Evolutionary conservation across 2,113 vertebrate genomes (phyloP).

Genomic region (Tachuris rubrigastra): DNA sequence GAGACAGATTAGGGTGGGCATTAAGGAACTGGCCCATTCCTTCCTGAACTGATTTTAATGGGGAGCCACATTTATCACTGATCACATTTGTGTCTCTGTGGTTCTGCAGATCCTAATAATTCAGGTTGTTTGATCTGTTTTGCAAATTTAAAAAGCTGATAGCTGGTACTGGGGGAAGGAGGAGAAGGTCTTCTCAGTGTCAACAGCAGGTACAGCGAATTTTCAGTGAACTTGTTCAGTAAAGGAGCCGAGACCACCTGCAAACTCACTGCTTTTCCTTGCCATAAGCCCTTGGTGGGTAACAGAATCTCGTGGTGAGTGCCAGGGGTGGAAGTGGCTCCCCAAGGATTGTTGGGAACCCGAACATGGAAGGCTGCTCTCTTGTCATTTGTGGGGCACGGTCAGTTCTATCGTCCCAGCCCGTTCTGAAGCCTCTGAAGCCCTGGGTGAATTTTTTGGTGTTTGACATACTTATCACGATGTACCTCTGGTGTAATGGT

Average conservation of each 20-base stretch:
- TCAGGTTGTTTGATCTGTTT: background rate
- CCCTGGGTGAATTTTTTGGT: background rate
- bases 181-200: background rate
- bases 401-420: background rate
- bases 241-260: background rate
- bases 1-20: background rate
- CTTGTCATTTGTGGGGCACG: background rate
- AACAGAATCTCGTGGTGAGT: fast-evolving
- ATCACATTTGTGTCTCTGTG: background rate
- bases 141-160: background rate
- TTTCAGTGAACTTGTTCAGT: background rate
- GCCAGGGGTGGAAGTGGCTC: background rate
- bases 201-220: fast-evolving
- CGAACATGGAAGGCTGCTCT: background rate
- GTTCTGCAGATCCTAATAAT: background rate
- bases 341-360: background rate
- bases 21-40: background rate
- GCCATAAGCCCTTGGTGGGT: background rate
- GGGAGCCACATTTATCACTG: background rate
- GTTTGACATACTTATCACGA: fast-evolving
- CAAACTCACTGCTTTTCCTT: background rate
- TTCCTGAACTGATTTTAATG: background rate
- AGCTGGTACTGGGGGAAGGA: background rate
- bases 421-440: background rate
- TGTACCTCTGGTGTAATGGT: background rate